These are phyloP conservation scores for Trachelus iudaicus DNA, from an alignment of 2,888 invertebrate species.

Conservation along the genomic window DNA sequence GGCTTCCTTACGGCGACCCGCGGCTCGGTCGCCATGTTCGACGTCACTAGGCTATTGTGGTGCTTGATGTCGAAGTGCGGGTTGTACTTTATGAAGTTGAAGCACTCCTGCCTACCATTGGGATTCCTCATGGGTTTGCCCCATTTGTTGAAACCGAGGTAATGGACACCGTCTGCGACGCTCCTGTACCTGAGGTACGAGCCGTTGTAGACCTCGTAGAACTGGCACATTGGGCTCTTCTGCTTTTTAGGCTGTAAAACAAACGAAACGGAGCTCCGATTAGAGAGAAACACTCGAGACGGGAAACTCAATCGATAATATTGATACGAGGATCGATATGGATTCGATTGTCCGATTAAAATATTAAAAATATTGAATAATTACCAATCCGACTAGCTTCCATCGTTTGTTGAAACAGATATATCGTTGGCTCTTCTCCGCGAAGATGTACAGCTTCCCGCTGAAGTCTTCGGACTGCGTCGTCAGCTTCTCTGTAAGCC, in stretches of 20 bases:
- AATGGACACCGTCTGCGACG: slow-evolving; percentile 71
- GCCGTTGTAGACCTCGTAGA: slow-evolving; percentile 74
- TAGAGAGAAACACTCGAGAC: neutral
- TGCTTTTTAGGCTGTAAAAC: slow-evolving; percentile 70
- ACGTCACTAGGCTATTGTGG: slow-evolving; percentile 72
- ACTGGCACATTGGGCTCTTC: slow-evolving; percentile 72
- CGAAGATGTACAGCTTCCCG: slow-evolving; percentile 74
- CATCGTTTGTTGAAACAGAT: slow-evolving; percentile 81
- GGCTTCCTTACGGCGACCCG: slow-evolving; percentile 63
- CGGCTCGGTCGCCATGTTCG: slow-evolving; percentile 60
- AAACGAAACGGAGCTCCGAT: neutral
- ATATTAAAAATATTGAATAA: slow-evolving; percentile 22
- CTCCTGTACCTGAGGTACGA: slow-evolving; percentile 75
- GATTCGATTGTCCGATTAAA: neutral
- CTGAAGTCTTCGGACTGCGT: slow-evolving; percentile 72
- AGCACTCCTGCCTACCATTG: slow-evolving; percentile 69
- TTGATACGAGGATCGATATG: neutral
- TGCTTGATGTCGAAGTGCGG: slow-evolving; percentile 72
- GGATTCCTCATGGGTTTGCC: slow-evolving; percentile 69
- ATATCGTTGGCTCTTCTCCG: slow-evolving; percentile 79
- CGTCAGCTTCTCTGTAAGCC: slow-evolving; percentile 76
- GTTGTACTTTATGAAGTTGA: slow-evolving; percentile 74
- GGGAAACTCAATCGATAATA: neutral
- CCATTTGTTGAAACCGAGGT: slow-evolving; percentile 73
- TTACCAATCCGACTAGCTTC: slow-evolving; percentile 78